Base-by-base conservation (phyloP, 2,797 vertebrate species). In the Hippoglossus hippoglossus region DNA sequence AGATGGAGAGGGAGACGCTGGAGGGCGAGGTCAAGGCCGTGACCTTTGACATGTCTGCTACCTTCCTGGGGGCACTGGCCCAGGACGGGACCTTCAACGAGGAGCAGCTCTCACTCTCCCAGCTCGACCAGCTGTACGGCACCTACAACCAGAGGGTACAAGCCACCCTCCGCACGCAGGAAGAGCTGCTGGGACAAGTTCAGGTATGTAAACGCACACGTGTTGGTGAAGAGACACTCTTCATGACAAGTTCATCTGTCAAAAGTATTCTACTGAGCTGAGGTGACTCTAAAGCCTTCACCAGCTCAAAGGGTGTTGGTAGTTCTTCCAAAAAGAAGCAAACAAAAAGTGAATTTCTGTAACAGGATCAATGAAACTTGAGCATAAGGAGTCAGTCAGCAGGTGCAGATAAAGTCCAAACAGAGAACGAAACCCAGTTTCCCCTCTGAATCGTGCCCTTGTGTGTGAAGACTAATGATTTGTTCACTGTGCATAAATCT, bases 61-160 rank as follows among this genome's bases (percentile, higher is more conserved):
- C 94, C 90, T 99, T 99, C 93, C 92, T 99, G 86, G 94, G 92
- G 1, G 97, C 98, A 1, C 93, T 99, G 58, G 95, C 94, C 0
- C 96, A 99, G 83, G 97, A 99, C 59, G 97, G 97, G 19, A 94
- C 96, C 84, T 94, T 99, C 89, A 97, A 95, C 18, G 98, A 99
- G 84, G 98, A 99, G 90, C 94, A 93, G 59, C 91, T 99, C 77
- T 98, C 98, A 7, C 88, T 95, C 25, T 75, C 93, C 0, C 97
- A 99, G 82, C 90, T 99, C 53, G 97, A 99, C 85, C 93, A 94
- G 67, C 77, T 96, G 89, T 99, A 99, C 76, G 95, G 96, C 28
- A 53, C 88, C 77, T 95, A 97, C 84, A 98, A 95, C 12, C 93
- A 96, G 77, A 95, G 94, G 84, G 96, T 98, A 24, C 96, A 97